Percentiles rank a stretch among this genome's conserved stretches.
Conservation (phyloP, 2,888 invertebrate genomes). For the Lasius platythorax region DNA sequence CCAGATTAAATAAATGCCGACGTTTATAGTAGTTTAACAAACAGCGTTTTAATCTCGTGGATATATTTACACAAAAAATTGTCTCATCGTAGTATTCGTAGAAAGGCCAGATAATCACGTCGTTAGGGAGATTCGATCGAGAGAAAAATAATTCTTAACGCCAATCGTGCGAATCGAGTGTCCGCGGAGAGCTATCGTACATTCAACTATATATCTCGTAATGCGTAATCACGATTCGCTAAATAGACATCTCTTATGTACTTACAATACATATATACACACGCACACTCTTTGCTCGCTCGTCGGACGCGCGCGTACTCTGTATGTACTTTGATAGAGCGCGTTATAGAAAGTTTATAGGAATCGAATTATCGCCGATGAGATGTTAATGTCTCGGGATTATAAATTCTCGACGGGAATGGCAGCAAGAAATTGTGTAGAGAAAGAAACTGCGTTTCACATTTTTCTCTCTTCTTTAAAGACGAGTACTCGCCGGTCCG, state of each 20-base stretch:
- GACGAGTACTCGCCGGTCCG: slow-evolving; percentile 2
- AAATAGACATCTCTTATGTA: slow-evolving; percentile 19
- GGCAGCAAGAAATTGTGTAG: neutral
- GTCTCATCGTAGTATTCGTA: slow-evolving; percentile 19
- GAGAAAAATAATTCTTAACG: slow-evolving; percentile 48
- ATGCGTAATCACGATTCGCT: slow-evolving; percentile 16
- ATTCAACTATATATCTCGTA: slow-evolving; percentile 28
- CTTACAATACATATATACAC: slow-evolving; percentile 13
- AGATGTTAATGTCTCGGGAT: neutral
- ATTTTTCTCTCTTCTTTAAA: neutral
- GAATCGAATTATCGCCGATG: neutral
- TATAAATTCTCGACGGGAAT: neutral
- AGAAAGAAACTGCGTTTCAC: slow-evolving; percentile 1
- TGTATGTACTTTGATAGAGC: neutral
- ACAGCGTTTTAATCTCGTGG: slow-evolving; percentile 45
- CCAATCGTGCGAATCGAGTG: slow-evolving; percentile 7
- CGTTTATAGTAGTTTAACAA: slow-evolving; percentile 33
- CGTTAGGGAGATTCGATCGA: slow-evolving; percentile 33
- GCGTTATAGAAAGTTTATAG: slow-evolving; percentile 1
- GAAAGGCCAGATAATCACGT: slow-evolving; percentile 54
- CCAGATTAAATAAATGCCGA: neutral
- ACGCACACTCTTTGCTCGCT: neutral
- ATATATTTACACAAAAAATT: slow-evolving; percentile 45
- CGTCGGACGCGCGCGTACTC: slow-evolving; percentile 11
- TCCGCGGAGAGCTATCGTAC: slow-evolving; percentile 7